Conservation (phyloP, 1,140 invertebrate species). For the Bombus picipes region DNA sequence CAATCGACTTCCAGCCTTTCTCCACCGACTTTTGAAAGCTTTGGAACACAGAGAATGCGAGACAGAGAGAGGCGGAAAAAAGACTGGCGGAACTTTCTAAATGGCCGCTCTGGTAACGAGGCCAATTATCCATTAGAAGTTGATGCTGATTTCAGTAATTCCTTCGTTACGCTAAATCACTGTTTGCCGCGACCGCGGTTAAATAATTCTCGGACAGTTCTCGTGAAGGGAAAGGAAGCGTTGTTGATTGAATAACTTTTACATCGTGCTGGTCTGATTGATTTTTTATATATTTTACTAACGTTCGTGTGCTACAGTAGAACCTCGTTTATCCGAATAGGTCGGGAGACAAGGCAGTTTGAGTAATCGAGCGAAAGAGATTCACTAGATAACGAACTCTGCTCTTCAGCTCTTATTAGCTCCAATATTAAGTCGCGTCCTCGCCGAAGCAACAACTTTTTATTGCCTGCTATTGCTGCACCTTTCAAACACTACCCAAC, state of each 20-base stretch:
- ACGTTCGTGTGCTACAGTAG: no score
- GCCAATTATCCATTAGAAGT: conserved; percentile 43
- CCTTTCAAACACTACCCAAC: no score
- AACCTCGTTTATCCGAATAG: no score
- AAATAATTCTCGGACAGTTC: background rate
- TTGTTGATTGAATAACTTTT: background rate
- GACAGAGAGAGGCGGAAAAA: background rate
- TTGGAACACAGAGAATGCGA: background rate
- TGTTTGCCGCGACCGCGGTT: background rate
- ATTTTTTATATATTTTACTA: no score
- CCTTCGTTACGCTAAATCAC: conserved; percentile 26
- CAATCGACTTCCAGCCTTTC: background rate
- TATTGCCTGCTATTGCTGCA: no score
- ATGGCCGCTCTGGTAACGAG: conserved; percentile 13
- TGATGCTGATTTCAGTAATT: conserved; percentile 47
- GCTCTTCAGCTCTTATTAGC: no score
- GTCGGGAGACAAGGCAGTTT: no score
- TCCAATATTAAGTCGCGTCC: no score
- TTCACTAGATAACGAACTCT: no score
- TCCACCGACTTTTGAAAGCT: background rate
- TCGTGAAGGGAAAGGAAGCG: no score
- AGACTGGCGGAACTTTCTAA: background rate
- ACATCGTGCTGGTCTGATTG: background rate
- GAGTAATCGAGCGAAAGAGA: no score
- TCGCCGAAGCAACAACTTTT: no score